Evolutionary conservation across 2,888 invertebrate genomes (phyloP).

Genomic region (Oxytorus armatus): DNA sequence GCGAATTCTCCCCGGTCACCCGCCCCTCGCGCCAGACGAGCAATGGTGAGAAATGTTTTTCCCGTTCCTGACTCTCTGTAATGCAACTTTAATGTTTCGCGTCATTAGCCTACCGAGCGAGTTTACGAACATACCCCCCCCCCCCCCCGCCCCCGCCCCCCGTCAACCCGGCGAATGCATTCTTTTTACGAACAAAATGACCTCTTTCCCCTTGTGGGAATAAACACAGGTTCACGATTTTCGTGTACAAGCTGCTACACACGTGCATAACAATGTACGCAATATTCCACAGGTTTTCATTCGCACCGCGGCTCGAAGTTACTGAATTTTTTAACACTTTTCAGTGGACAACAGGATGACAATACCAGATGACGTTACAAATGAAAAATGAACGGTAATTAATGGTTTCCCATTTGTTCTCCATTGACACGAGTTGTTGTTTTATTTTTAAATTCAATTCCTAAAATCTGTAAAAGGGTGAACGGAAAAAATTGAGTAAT

Average conservation of each 20-base stretch:
- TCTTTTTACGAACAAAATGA: conserved; percentile 53
- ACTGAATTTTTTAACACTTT: too few species aligned
- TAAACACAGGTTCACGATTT: conserved; percentile 27
- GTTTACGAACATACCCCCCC: conserved; percentile 47
- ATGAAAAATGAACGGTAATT: not conserved
- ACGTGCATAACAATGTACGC: conserved; percentile 2
- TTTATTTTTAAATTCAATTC: too few species aligned
- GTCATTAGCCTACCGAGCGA: conserved; percentile 66
- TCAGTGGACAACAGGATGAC: not conserved
- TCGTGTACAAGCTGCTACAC: conserved; percentile 3
- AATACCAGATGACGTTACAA: not conserved
- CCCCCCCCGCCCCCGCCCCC: conserved; percentile 13
- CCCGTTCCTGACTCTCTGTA: conserved; percentile 59
- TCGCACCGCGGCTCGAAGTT: not conserved
- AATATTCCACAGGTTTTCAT: not conserved
- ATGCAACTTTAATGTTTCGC: conserved; percentile 72
- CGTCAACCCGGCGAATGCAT: conserved; percentile 39
- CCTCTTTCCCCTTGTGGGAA: conserved; percentile 19
- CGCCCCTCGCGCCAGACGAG: conserved; percentile 41
- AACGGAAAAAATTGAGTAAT: too few species aligned
- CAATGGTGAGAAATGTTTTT: conserved; percentile 68
- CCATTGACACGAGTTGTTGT: too few species aligned
- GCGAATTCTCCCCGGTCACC: conserved; percentile 42
- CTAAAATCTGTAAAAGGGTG: too few species aligned
- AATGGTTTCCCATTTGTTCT: not conserved